Percentiles rank a stretch among this genome's conserved stretches.
Evolutionary conservation across 2,888 invertebrate species (phyloP).

Genomic region (Ryuthela nishihirai): DNA sequence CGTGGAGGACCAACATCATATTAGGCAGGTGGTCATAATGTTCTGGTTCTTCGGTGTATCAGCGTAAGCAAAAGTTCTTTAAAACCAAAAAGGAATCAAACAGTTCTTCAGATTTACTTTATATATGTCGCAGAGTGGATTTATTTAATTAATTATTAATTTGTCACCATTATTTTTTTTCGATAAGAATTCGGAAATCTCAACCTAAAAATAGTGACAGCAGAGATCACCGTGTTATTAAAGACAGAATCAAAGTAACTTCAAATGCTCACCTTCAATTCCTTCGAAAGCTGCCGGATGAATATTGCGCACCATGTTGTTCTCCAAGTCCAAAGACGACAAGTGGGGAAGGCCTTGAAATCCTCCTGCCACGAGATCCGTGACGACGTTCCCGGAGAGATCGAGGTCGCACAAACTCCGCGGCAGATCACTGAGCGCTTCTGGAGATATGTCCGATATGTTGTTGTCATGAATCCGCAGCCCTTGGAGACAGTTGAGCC

Average conservation of each 20-base stretch:
- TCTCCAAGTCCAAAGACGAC: constrained; percentile 82
- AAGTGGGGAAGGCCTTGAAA: constrained; percentile 72
- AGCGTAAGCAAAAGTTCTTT: no score
- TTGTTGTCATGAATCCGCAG: constrained; percentile 42
- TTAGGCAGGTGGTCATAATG: no score
- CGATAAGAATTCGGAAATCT: no score
- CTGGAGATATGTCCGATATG: constrained; percentile 32
- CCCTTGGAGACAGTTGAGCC: constrained; percentile 34
- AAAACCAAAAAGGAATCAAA: no score
- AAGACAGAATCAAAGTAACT: not conserved
- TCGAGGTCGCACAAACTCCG: constrained; percentile 75
- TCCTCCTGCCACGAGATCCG: constrained; percentile 59
- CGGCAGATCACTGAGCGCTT: constrained; percentile 28
- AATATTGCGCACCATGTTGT: constrained; percentile 73
- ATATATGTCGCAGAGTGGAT: no score
- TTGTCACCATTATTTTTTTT: no score
- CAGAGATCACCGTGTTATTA: no score
- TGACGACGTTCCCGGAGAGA: constrained; percentile 77
- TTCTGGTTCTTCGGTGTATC: no score
- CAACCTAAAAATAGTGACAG: no score
- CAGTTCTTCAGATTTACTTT: no score
- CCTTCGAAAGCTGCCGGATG: constrained; percentile 82
- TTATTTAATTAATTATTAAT: no score
- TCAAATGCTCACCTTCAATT: constrained; percentile 40
- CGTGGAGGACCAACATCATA: no score